phyloP scores from a whole-genome alignment of 2,888 invertebrate genomes.

The Muscina levida region DNA sequence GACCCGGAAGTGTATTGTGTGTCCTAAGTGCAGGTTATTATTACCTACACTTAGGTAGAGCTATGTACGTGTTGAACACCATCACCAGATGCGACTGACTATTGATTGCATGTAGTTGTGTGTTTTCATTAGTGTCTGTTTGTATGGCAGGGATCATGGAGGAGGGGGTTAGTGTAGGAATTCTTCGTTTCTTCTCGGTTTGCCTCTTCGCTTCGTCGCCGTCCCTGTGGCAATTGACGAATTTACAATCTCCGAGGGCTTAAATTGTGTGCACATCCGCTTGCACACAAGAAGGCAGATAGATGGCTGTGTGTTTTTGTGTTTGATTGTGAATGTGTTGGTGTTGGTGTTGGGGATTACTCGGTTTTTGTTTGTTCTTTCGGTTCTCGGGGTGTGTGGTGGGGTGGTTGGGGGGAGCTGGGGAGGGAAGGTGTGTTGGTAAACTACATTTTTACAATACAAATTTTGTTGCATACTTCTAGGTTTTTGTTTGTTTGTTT shows the following conservation, averaged over 20 bases:
- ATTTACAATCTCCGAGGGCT: too few species aligned
- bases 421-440: slow-evolving; percentile 44
- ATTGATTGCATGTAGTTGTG: slow-evolving; percentile 54
- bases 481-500: slow-evolving; percentile 46
- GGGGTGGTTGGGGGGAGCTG: background rate
- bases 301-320: background rate
- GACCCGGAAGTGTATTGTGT: slow-evolving; percentile 56
- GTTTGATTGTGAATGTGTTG: background rate
- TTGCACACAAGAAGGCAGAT: too few species aligned
- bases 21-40: background rate
- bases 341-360: slow-evolving; percentile 15
- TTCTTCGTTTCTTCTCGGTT: slow-evolving; percentile 49
- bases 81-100: slow-evolving; percentile 71
- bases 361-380: background rate
- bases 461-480: slow-evolving; percentile 62
- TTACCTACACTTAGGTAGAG: background rate
- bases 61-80: slow-evolving; percentile 73
- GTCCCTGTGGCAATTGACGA: too few species aligned
- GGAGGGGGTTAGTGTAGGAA: background rate
- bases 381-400: slow-evolving; percentile 9
- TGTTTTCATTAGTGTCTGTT: slow-evolving; percentile 21
- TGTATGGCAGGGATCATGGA: background rate
- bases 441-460: slow-evolving; percentile 59
- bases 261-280: background rate
- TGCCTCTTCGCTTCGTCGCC: slow-evolving; percentile 34